Base-by-base conservation (phyloP, 1,140 invertebrate species). In the Leptinotarsa texana region DNA sequence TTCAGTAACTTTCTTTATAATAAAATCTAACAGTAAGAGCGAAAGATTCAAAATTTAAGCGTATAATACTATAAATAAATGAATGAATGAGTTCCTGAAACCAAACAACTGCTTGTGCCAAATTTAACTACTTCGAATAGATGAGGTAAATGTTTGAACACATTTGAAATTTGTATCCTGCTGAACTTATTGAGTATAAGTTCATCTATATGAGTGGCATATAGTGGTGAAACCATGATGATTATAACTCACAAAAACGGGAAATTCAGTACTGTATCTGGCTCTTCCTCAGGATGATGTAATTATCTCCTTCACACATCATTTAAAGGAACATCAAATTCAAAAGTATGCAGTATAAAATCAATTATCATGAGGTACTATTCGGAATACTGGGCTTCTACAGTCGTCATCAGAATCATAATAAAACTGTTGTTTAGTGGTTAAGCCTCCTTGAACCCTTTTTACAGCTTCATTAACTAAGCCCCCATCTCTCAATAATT, bases 391-490 rank as follows among this genome's bases (percentile, higher is more conserved):
- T 24, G 83, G 83, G 69, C 81, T 83, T 47, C 79, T 77, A 27
- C 68, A 73, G 4, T 88, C 87, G n/a, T 89, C 88, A 42, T 88
- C 87, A 11, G 86, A 87, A 69, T 88, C 87, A 79, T 87, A 88
- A 76, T 86, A 87, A 79, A 86, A 87, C 74, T 84, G 84, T 77
- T 87, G 85, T 78, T 87, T 85, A 42, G 79, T 80, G 68, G 78
- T 78, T 72, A 89, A 82, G 68, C 88, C 88, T 57, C 87, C 82
- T 79, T 90, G 89, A 15, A 93, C 83, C 80, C 91, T 87, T 72
- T 91, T 87, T 3, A 92, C 91, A 5, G 92, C 91, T 82, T 92
- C 91, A 79, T 91, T 92, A 51, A 93, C 92, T n/a, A 92, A 86
- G 74, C 89, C 89, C 62, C 91, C 91, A 74, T 91, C 88, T 57